Base-by-base conservation (phyloP, 2,797 vertebrate genomes). In the Myotis myotis region DNA sequence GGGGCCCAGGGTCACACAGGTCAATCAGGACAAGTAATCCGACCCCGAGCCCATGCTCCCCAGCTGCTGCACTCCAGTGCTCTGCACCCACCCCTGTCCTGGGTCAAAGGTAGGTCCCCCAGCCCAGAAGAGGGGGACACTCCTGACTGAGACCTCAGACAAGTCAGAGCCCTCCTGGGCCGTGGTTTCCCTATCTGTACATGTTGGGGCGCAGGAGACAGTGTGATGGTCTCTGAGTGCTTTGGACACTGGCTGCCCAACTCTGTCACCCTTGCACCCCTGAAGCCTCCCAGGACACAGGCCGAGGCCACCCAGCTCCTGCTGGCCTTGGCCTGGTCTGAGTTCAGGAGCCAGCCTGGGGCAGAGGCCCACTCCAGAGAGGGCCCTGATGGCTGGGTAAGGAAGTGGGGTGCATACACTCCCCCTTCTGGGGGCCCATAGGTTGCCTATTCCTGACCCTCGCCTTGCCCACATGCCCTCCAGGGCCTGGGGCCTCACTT, bases 11-110 rank as follows among this genome's bases (percentile, higher is more conserved):
- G 75, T 71, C 71, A 68, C 30, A 13, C 12, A 3, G 30, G 17
- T 60, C 23, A n/a, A 16, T 23, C 2, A 0, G 22, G 36, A 36
- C 53, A 19, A 19, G 51, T 15, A 0, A 0, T 25, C 41, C 0
- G 0, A 16, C 41, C 8, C 23, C 0, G 1, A 38, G 7, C 70
- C 8, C 10, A 2, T 12, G 36, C 5, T 44, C 49, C 79, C 75
- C 38, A n/a, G 33, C 36, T 70, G n/a, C 36, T 62, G 13, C 44
- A 66, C 60, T 66, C 13, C 1, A 47, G 38, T 22, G 57, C 28
- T 64, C 28, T 23, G 30, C 12, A 6, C 20, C 38, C 51, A 5
- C 33, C 66, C n/a, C 64, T 10, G 8, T 41, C 51, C 74, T 57
- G 28, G 17, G 28, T 71, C 62, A 22, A 30, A 82, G n/a, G 13